phyloP scores from a whole-genome alignment of 2,113 vertebrate species.

The Thamnophis sirtalis region DNA sequence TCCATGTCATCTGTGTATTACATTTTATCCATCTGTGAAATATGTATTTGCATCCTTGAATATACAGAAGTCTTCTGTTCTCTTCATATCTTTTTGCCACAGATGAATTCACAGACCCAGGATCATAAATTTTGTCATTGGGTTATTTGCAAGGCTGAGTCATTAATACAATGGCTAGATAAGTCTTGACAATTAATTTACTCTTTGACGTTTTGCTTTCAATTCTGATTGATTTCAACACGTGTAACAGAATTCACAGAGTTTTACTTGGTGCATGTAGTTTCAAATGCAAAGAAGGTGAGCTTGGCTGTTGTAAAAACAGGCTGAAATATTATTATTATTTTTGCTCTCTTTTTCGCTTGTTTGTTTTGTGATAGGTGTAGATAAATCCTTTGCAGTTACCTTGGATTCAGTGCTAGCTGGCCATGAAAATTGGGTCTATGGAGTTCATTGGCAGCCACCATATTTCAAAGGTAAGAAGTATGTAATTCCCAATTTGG shows the following conservation, averaged over 20 bases:
- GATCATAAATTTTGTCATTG: background rate
- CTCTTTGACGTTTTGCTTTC: background rate
- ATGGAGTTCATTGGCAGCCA: constrained; percentile 92
- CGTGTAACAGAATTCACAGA: background rate
- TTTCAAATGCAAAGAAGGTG: background rate
- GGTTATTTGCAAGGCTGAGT: background rate
- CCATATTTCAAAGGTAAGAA: constrained; percentile 78
- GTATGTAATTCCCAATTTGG: background rate
- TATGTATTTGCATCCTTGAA: background rate
- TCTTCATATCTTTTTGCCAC: background rate
- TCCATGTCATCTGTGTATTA: background rate
- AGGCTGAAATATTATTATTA: constrained; percentile 28
- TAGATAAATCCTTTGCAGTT: constrained; percentile 72
- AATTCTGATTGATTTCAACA: background rate
- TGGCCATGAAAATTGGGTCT: constrained; percentile 95
- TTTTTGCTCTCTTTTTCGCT: constrained; percentile 2
- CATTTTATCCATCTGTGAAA: background rate
- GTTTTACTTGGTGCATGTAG: background rate
- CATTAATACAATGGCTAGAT: background rate
- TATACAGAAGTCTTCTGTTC: background rate
- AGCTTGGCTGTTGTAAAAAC: background rate
- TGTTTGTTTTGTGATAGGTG: constrained; percentile 62
- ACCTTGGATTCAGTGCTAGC: constrained; percentile 89
- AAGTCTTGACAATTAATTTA: background rate
- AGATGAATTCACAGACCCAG: background rate